Conservation (phyloP, 2,797 vertebrate species). For the Cercopithecus neglectus region DNA sequence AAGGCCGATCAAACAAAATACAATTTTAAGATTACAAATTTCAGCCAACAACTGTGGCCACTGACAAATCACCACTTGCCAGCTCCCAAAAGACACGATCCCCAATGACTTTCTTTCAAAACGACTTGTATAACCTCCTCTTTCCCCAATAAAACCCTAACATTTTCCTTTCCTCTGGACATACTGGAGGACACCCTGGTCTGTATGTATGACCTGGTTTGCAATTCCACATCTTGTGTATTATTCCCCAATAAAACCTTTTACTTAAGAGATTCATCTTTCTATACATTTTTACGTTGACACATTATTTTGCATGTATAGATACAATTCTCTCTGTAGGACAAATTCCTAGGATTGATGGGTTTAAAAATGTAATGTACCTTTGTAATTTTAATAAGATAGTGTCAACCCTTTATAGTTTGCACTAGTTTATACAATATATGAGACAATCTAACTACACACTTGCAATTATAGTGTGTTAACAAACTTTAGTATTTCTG, state of each 20-base stretch:
- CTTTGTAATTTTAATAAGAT: background rate
- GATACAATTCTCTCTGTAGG: background rate
- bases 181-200: background rate
- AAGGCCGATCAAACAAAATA: background rate
- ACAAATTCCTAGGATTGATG: background rate
- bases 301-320: background rate
- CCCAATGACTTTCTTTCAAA: background rate
- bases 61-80: background rate
- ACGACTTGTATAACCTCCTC: background rate
- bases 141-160: background rate
- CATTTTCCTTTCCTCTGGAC: background rate
- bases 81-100: background rate
- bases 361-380: background rate
- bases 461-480: background rate
- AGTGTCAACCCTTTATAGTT: background rate
- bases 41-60: background rate
- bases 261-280: background rate
- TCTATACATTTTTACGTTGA: background rate
- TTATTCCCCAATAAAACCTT: background rate
- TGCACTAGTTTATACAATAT: background rate
- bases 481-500: background rate
- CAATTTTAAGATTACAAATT: background rate
- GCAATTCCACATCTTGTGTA: background rate
- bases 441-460: background rate
- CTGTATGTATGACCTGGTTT: background rate